Base-by-base conservation (phyloP, 2,888 invertebrate genomes). In the Saturnia pavonia region DNA sequence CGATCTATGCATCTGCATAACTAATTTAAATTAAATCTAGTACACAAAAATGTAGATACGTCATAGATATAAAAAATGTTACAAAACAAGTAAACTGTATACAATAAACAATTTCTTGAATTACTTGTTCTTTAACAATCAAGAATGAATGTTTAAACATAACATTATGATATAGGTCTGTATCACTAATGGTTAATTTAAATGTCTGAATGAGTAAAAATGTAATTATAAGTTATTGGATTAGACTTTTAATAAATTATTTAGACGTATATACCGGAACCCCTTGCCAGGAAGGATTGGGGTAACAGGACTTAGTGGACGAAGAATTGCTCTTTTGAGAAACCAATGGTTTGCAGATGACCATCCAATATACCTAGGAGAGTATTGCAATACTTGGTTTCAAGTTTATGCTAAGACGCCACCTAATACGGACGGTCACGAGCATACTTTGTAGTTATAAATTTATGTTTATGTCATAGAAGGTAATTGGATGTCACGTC, bases 31-130 rank as follows among this genome's bases (percentile, higher is more conserved):
- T 16, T 51, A 51, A 51, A 51, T 19, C 1, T 19, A 19, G 19
- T 51, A 7, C 48, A 19, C 7, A 51, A 51, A 51, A 16, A 51
- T 12, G 6, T 43, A 51, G 19, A 51, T 7, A 51, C 48, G 48
- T 1, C 48, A n/a, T n/a, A n/a, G n/a, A n/a, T 16, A 19, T 65
- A 65, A 65, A 40, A 40, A 34, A 65, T 40, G 19, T 14, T 11
- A 40, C 9, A 40, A 65, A 63, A 9, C 40, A 65, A 65, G 40
- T 40, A 40, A n/a, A 34, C 68, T 48, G 40, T 65, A 34, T 40
- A 65, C 40, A 43, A 57, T n/a, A 69, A 42, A 69, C 12, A 69
- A 22, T 69, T 69, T 57, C 69, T 57, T 69, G 69, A 57, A 60
- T 22, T 69, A 40, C 65, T 65, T 22, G 19, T 65, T 65, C 40